phyloP scores from a whole-genome alignment of 2,797 vertebrate species.

The Acrossocheilus wenchowensis region DNA sequence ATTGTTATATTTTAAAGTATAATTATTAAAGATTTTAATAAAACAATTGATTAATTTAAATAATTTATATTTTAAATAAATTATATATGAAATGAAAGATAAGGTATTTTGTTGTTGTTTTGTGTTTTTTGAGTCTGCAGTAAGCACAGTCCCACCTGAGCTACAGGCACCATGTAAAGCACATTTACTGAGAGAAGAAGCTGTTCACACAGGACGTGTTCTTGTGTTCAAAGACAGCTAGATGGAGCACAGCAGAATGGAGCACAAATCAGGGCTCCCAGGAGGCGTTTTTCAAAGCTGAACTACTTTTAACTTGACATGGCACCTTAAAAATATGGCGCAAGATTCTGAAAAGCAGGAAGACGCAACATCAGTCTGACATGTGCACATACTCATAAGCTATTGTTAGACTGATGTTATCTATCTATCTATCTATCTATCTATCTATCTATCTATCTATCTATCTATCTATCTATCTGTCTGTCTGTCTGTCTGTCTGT shows the following conservation, averaged over 20 bases:
- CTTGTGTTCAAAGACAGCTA: constrained; percentile 5
- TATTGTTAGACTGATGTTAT: background rate
- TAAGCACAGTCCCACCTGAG: background rate
- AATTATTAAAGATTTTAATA: background rate
- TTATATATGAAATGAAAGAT: background rate
- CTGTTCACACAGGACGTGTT: constrained; percentile 6
- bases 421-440: background rate
- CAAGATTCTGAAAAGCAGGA: constrained; percentile 1
- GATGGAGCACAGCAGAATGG: constrained; percentile 1
- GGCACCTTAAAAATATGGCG: constrained; percentile 19
- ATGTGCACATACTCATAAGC: background rate
- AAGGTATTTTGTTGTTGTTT: background rate
- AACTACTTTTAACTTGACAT: constrained; percentile 30
- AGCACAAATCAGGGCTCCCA: constrained; percentile 10
- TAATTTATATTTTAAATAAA: background rate
- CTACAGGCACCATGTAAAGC: background rate
- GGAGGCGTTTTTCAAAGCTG: constrained; percentile 1
- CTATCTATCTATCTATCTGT: background rate
- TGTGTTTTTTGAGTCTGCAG: background rate
- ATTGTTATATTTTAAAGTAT: background rate
- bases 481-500: background rate
- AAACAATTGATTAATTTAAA: background rate
- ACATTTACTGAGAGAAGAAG: background rate
- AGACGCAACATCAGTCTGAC: background rate
- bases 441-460: background rate